Percentiles rank a stretch among this genome's conserved stretches.
Conservation (phyloP, 2,113 vertebrate genomes). For the Astatotilapia flaviijosephi region DNA sequence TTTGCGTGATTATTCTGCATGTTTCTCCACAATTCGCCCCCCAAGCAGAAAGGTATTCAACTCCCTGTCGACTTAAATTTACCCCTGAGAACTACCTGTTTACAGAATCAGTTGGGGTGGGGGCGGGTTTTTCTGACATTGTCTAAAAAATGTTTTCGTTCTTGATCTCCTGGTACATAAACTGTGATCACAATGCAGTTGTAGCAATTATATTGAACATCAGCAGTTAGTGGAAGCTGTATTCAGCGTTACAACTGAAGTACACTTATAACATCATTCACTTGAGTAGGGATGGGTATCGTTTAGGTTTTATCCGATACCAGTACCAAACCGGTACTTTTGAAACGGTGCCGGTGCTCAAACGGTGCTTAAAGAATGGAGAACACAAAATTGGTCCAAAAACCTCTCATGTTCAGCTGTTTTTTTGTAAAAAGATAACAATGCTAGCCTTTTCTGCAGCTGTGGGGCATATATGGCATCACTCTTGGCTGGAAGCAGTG, state of each 20-base stretch:
- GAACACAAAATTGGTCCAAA: rapidly evolving
- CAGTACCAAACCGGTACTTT: rapidly evolving
- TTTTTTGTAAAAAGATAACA: neutral
- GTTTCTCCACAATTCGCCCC: neutral
- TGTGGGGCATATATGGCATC: rapidly evolving
- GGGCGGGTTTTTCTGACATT: neutral
- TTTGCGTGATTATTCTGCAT: neutral
- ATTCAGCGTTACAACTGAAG: neutral
- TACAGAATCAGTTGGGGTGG: neutral
- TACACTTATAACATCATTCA: neutral
- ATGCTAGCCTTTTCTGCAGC: neutral
- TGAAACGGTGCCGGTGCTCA: neutral
- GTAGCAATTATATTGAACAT: neutral
- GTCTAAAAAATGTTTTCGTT: neutral
- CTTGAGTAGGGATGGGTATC: rapidly evolving
- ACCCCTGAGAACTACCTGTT: conserved; percentile 17
- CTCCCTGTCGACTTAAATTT: conserved; percentile 38
- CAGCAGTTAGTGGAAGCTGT: neutral
- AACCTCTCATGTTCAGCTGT: rapidly evolving
- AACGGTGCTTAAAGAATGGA: neutral
- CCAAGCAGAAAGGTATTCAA: neutral
- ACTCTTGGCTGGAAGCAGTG: neutral
- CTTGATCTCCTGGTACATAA: neutral
- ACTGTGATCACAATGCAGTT: neutral
- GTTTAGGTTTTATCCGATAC: neutral